Evolutionary conservation across 2,113 vertebrate species (phyloP).

Genomic region (Onychostruthus taczanowskii): DNA sequence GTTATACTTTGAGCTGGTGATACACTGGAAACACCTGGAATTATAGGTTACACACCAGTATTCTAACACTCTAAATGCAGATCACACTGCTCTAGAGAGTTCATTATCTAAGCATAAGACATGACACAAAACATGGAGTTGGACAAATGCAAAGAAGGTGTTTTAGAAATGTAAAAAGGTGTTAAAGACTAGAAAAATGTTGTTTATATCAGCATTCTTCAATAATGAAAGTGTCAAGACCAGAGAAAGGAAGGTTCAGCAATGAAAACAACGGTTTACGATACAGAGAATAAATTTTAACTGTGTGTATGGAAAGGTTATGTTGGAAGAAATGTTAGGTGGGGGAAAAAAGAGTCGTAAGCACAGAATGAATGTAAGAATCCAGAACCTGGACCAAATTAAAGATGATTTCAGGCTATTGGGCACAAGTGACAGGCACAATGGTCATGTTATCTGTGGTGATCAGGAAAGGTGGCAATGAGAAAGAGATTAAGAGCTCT

Average conservation of each 20-base stretch:
- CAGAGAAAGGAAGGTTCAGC: neutral
- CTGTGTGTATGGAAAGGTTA: neutral
- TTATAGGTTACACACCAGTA: neutral
- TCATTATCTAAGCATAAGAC: neutral
- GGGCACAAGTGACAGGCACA: slow-evolving; percentile 7
- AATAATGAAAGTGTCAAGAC: neutral
- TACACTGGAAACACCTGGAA: neutral
- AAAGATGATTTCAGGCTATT: slow-evolving; percentile 29
- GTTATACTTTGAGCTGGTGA: neutral
- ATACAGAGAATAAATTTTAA: neutral
- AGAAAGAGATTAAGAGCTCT: slow-evolving; percentile 55
- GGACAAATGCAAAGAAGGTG: neutral
- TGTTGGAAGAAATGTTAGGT: neutral
- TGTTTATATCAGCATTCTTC: neutral
- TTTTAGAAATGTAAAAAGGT: neutral
- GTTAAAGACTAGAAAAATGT: neutral
- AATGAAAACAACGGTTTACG: neutral
- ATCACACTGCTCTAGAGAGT: neutral
- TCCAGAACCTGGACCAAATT: slow-evolving; percentile 22
- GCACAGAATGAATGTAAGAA: slow-evolving; percentile 24
- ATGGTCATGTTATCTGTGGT: neutral
- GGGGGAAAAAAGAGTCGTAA: neutral
- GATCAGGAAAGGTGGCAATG: slow-evolving; percentile 52
- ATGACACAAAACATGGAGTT: neutral
- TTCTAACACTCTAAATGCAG: neutral